phyloP scores from a whole-genome alignment of 35 echinoderm and acorn worm species.

The Holothuria glaberrima region DNA sequence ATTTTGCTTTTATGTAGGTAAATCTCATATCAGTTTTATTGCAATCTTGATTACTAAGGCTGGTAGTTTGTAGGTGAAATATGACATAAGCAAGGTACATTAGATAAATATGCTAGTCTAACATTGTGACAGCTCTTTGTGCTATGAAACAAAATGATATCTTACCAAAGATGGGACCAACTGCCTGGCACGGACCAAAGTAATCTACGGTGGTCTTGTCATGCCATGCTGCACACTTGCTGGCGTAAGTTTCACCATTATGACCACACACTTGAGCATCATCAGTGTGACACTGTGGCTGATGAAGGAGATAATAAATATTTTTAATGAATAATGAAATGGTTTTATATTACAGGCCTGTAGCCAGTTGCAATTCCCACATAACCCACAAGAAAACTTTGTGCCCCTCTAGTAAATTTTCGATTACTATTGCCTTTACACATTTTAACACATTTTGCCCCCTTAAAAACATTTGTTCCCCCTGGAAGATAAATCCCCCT shows the following conservation, averaged over 20 bases:
- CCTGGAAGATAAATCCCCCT: too few relatives aligned
- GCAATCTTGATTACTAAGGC: not conserved
- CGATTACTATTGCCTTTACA: too few relatives aligned
- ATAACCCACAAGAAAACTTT: too few relatives aligned
- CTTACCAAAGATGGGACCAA: constrained; percentile 86
- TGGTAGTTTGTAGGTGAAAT: not conserved
- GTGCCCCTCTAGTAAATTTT: too few relatives aligned
- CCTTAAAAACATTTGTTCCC: too few relatives aligned
- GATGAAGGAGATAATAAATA: not conserved
- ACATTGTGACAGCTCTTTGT: not conserved
- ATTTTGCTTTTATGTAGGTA: not conserved
- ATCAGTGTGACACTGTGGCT: constrained; percentile 56
- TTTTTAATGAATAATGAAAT: too few relatives aligned
- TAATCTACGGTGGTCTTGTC: constrained; percentile 90
- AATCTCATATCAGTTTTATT: too few relatives aligned
- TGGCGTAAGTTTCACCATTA: constrained; percentile 92
- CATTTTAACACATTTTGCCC: too few relatives aligned
- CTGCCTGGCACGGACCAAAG: constrained; percentile 82
- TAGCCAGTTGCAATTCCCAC: too few relatives aligned
- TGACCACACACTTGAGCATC: constrained; percentile 86
- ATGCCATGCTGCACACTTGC: constrained; percentile 88
- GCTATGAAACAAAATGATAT: not conserved
- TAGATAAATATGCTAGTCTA: not conserved
- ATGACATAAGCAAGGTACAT: not conserved
- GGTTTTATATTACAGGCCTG: too few relatives aligned